Conservation (phyloP, 1,140 invertebrate species). For the Lordiphosa clarofinis region DNA sequence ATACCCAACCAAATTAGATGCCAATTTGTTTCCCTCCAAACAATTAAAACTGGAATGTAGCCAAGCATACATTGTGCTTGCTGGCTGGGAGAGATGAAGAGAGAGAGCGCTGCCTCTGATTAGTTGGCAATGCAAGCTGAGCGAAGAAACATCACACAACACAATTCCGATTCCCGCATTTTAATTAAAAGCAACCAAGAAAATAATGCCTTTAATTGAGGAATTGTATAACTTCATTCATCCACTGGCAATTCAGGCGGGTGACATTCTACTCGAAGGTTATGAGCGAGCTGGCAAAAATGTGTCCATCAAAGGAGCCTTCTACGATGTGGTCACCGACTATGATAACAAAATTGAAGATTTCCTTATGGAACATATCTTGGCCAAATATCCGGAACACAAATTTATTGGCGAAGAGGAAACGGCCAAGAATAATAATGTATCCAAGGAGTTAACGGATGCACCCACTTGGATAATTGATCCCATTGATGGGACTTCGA, state of each 20-base stretch:
- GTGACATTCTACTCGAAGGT: constrained; percentile 80
- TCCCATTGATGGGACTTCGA: constrained; percentile 87
- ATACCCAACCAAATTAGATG: constrained; percentile 21
- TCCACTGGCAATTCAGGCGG: constrained; percentile 68
- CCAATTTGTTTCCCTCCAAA: constrained; percentile 17
- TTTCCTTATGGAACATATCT: constrained; percentile 85
- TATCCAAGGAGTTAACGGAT: constrained; percentile 84
- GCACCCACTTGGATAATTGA: constrained; percentile 95
- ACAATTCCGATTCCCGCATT: constrained; percentile 1
- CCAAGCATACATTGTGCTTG: no score
- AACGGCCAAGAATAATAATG: constrained; percentile 82
- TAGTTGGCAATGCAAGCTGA: constrained; percentile 37
- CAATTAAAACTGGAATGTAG: constrained; percentile 14
- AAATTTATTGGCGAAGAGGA: constrained; percentile 93
- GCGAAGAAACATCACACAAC: constrained; percentile 23
- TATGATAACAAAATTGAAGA: constrained; percentile 91
- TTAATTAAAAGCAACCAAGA: constrained; percentile 1
- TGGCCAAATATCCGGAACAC: constrained; percentile 85
- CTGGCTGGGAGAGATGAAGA: not conserved
- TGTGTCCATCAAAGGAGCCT: constrained; percentile 83
- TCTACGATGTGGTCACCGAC: constrained; percentile 91
- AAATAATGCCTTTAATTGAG: constrained; percentile 78
- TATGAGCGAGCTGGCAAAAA: constrained; percentile 79
- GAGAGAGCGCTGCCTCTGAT: constrained; percentile 17
- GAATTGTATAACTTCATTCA: constrained; percentile 83